phyloP scores from a whole-genome alignment of 2,113 vertebrate genomes.

The Nasalis larvatus region DNA sequence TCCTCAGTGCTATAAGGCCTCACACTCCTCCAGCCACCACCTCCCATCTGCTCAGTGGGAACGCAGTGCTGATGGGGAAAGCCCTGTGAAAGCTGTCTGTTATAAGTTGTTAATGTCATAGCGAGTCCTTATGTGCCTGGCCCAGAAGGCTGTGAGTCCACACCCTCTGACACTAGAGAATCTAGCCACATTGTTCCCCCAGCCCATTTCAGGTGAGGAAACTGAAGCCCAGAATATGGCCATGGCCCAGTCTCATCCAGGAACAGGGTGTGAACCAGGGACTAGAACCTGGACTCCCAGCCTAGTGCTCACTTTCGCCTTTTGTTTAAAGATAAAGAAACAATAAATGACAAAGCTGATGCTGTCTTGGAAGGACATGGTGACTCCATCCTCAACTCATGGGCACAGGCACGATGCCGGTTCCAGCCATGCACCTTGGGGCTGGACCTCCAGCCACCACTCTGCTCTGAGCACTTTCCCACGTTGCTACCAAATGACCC shows the following conservation, averaged over 20 bases:
- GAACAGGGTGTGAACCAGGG: neutral
- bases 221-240: neutral
- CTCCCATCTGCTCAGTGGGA: neutral
- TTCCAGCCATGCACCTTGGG: fast-evolving
- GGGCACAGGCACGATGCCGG: too few relatives aligned
- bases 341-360: neutral
- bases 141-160: neutral
- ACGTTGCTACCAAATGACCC: neutral
- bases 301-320: neutral
- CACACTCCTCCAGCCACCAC: neutral
- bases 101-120: neutral
- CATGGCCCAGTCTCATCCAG: neutral
- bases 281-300: too few relatives aligned
- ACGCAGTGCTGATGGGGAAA: neutral
- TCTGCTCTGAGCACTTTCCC: neutral
- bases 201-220: neutral
- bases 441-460: neutral
- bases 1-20: neutral
- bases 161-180: neutral
- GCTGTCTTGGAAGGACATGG: neutral
- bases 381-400: neutral
- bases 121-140: neutral
- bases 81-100: neutral
- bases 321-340: neutral
- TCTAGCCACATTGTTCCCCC: neutral